Percentiles rank a stretch among this genome's conserved stretches.
phyloP scores from a whole-genome alignment of 2,113 vertebrate species.

The Phyllostomus hastatus region DNA sequence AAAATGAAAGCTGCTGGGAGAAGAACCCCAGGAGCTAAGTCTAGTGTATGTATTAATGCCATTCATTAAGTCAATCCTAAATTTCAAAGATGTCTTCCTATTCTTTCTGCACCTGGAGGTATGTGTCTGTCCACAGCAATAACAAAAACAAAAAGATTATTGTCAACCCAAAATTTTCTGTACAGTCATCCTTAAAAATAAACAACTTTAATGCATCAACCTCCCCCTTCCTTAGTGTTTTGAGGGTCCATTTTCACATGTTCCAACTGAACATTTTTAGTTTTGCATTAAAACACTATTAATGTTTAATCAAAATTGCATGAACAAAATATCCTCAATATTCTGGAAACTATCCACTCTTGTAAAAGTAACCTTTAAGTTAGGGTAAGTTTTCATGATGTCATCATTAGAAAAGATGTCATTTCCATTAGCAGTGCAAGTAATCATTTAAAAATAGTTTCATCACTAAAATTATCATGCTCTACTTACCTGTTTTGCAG shows the following conservation, averaged over 20 bases:
- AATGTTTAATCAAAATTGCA: background rate
- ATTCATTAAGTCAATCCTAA: background rate
- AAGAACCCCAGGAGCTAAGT: background rate
- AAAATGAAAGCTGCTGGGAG: background rate
- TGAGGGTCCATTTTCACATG: background rate
- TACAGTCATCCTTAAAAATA: background rate
- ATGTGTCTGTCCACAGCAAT: background rate
- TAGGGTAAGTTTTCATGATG: background rate
- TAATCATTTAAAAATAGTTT: conserved; percentile 12
- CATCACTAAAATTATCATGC: background rate
- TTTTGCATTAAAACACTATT: background rate
- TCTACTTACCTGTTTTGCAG: background rate
- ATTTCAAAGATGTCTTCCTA: background rate
- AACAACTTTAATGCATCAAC: background rate
- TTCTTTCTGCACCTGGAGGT: background rate
- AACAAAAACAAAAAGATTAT: background rate
- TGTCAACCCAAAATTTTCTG: background rate
- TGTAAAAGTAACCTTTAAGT: background rate
- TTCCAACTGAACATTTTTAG: background rate
- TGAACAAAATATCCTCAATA: background rate
- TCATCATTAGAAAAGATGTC: background rate
- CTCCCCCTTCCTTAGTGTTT: background rate
- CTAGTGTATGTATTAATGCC: background rate
- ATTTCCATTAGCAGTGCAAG: conserved; percentile 12
- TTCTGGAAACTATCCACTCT: background rate